phyloP scores from a whole-genome alignment of 1,140 invertebrate species.

The Zaprionus camerounensis region DNA sequence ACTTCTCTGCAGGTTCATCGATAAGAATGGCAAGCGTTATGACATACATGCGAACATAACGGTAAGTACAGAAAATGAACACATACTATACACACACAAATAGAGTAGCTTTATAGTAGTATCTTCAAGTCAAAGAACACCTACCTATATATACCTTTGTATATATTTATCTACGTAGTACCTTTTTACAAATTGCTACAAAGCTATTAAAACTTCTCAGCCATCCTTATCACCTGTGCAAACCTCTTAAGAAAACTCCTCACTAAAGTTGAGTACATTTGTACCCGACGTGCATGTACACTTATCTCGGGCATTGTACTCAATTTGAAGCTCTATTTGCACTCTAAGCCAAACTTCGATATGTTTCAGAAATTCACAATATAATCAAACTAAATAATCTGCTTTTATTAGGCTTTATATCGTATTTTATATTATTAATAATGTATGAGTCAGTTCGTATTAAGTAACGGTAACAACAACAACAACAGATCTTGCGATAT shows the following conservation, averaged over 20 bases:
- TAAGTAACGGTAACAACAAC: too few relatives aligned
- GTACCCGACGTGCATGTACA: background rate
- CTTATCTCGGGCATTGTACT: background rate
- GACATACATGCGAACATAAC: constrained; percentile 99
- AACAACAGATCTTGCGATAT: too few relatives aligned
- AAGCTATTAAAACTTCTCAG: background rate
- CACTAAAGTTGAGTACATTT: background rate
- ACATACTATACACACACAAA: constrained; percentile 14
- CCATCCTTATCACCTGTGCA: background rate
- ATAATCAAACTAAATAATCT: too few relatives aligned
- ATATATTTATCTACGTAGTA: background rate
- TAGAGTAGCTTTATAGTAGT: background rate
- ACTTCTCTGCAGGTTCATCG: constrained; percentile 97
- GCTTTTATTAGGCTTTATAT: too few relatives aligned
- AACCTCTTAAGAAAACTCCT: background rate
- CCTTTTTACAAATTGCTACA: background rate
- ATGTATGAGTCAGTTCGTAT: too few relatives aligned
- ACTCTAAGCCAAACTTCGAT: too few relatives aligned
- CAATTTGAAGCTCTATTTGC: too few relatives aligned
- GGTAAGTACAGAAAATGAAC: constrained; percentile 87
- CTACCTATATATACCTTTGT: background rate
- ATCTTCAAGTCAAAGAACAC: constrained; percentile 13
- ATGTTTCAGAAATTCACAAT: too few relatives aligned
- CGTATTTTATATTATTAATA: too few relatives aligned
- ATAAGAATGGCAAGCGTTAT: constrained; percentile 96